Base-by-base conservation (phyloP, 2,797 vertebrate genomes). In the Danio aesculapii region DNA sequence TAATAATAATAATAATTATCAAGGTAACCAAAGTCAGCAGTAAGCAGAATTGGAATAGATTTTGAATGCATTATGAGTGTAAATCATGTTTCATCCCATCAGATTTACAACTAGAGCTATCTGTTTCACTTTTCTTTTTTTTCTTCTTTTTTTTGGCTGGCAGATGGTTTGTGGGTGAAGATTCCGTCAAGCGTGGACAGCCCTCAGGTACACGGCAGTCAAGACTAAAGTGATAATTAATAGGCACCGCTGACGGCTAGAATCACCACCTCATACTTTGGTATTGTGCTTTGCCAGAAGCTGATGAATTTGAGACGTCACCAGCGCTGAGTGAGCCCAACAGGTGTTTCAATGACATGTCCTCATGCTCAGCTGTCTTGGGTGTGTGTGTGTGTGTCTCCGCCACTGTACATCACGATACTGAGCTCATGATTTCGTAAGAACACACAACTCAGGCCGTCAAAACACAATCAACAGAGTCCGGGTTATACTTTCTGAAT, bases 221-320 rank as follows among this genome's bases (percentile, higher is more conserved):
- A 81, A 81, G 73, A 68, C 59, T 84, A 77, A 83, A 71, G 62
- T 46, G 71, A 85, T 87, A 88, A 88, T 87, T 81, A 88, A 87
- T 84, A 83, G 82, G 79, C 82, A 70, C 46, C 70, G 72, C 5
- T 85, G 87, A 85, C 66, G 46, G 71, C 77, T 80, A 70, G 70
- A 84, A 79, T 85, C 81, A 79, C 46, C 82, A 84, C 73, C 76
- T 55, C 49, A 46, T 67, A 71, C 66, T 77, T 46, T 61, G 76
- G 53, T 41, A 72, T 67, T 17, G 50, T 57, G 53, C 78, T 79
- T 62, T 82, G 79, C 79, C 73, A 68, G 78, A 75, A 75, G 39
- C 75, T 69, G 75, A 69, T 72, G 68, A 81, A 81, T 81, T 77
- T 80, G 41, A 78, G 50, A 57, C 63, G 59, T 69, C 72, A 68